These are phyloP conservation scores for Periparus ater DNA, from an alignment of 2,797 vertebrate species.

Conservation along the genomic window DNA sequence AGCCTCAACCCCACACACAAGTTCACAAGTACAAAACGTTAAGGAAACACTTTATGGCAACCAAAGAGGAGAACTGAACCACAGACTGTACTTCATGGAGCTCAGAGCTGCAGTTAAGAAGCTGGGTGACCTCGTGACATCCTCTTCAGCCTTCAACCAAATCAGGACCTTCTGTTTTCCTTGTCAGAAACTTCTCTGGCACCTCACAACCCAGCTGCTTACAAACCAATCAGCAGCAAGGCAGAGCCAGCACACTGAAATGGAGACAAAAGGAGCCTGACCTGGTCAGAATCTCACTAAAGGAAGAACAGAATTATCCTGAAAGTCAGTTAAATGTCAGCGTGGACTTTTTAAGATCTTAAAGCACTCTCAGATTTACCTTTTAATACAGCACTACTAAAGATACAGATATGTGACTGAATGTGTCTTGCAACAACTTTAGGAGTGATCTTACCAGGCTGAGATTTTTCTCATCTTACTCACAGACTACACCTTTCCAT, in stretches of 20 bases:
- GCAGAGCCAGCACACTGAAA: neutral
- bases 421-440: neutral
- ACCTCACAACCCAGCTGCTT: neutral
- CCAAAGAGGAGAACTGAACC: neutral
- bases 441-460: neutral
- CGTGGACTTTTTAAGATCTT: neutral
- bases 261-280: neutral
- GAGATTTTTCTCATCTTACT: neutral
- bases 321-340: neutral
- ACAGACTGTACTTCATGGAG: neutral
- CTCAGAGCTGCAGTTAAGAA: neutral
- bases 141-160: neutral
- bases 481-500: neutral
- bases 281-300: neutral
- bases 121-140: neutral
- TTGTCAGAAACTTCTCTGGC: neutral
- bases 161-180: neutral
- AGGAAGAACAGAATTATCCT: neutral
- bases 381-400: neutral
- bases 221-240: fast-evolving
- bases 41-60: neutral
- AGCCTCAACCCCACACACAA: neutral
- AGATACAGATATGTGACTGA: neutral
- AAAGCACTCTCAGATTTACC: neutral
- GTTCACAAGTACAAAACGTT: neutral